Percentiles rank a stretch among this genome's conserved stretches.
Evolutionary conservation across 1,140 invertebrate genomes (phyloP).

Genomic region (Drosophila santomea): DNA sequence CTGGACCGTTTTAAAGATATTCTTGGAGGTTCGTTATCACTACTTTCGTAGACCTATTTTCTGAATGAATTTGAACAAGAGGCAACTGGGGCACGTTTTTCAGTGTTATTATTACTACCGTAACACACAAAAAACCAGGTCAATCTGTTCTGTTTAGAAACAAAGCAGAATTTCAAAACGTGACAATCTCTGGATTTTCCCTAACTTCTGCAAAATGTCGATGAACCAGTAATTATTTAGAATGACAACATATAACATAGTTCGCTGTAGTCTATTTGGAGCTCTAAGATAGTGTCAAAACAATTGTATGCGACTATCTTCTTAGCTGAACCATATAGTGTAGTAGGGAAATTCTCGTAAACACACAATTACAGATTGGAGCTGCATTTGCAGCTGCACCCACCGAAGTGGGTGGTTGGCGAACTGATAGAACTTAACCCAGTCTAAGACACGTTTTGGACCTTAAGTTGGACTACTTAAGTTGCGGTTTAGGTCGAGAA

Average conservation of each 20-base stretch:
- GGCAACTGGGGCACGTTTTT: slow-evolving; percentile 22
- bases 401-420: slow-evolving; percentile 1
- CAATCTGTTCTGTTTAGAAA: slow-evolving; percentile 16
- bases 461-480: slow-evolving; percentile 35
- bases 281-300: slow-evolving; percentile 10
- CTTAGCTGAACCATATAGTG: not conserved
- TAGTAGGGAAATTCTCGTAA: not conserved
- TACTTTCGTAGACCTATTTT: slow-evolving; percentile 25
- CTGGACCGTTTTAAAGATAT: not conserved
- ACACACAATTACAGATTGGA: slow-evolving; percentile 10
- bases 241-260: slow-evolving; percentile 13
- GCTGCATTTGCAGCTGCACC: slow-evolving; percentile 22
- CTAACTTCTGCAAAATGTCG: slow-evolving; percentile 12
- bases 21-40: not conserved
- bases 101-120: not conserved
- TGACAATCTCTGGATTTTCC: slow-evolving; percentile 16
- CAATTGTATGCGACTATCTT: not conserved
- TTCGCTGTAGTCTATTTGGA: not conserved
- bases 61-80: slow-evolving; percentile 25
- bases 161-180: slow-evolving; percentile 33
- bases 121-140: slow-evolving; percentile 3
- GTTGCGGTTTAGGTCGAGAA: not conserved
- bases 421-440: slow-evolving; percentile 26
- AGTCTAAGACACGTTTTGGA: slow-evolving; percentile 14
- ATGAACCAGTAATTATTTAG: slow-evolving; percentile 21